These are phyloP conservation scores for Gonatopus flavifemur DNA, from an alignment of 1,140 invertebrate genomes.

Conservation along the genomic window DNA sequence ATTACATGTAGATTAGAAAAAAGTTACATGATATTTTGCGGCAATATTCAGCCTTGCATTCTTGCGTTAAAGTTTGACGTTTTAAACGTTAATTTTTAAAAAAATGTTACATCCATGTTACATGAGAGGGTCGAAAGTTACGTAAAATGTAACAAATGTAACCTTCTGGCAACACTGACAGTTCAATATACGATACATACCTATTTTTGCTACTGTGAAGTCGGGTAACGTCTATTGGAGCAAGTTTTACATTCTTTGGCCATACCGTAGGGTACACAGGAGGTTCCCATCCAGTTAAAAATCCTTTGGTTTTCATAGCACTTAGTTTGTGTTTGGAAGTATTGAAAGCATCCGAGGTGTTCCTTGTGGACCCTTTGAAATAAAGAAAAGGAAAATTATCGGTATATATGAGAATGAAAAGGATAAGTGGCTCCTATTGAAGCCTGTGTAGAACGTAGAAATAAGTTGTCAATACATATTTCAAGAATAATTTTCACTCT, in stretches of 20 bases:
- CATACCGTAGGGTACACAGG: slow-evolving; percentile 38
- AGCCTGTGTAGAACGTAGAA: not conserved
- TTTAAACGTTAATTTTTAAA: too few relatives aligned
- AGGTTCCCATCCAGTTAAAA: slow-evolving; percentile 43
- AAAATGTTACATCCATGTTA: too few relatives aligned
- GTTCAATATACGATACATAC: slow-evolving; percentile 21
- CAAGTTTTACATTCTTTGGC: slow-evolving; percentile 50
- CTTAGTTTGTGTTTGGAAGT: slow-evolving; percentile 28
- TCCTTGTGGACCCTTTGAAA: slow-evolving; percentile 26
- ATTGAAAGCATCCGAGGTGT: slow-evolving; percentile 26
- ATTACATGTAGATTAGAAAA: too few relatives aligned
- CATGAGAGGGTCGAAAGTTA: too few relatives aligned
- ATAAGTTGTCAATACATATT: not conserved
- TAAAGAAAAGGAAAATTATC: slow-evolving; percentile 9
- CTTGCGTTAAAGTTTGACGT: too few relatives aligned
- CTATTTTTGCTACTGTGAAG: slow-evolving; percentile 46
- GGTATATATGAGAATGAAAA: not conserved
- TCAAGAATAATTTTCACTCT: not conserved
- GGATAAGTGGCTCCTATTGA: not conserved
- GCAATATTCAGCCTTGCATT: too few relatives aligned
- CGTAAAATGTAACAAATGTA: too few relatives aligned
- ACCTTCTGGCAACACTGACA: too few relatives aligned
- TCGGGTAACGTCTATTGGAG: slow-evolving; percentile 46
- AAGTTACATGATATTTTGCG: too few relatives aligned
- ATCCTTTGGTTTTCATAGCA: slow-evolving; percentile 24